Conservation (phyloP, 2,797 vertebrate genomes). For the Vireo griseus region DNA sequence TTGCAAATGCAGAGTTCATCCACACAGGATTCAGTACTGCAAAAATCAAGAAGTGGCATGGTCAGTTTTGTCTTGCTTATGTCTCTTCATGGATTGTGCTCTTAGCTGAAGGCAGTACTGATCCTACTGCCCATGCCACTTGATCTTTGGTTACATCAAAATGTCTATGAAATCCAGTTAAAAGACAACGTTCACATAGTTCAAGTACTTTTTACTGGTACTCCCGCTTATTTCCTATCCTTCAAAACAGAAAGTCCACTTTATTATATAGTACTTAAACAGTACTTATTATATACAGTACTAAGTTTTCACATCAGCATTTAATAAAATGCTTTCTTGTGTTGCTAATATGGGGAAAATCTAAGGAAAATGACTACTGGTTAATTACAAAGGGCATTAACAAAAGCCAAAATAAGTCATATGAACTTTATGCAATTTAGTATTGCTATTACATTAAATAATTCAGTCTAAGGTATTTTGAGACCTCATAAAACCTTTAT, state of each 20-base stretch:
- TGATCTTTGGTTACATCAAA: background rate
- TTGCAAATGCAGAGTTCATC: background rate
- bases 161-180: background rate
- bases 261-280: background rate
- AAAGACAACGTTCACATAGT: background rate
- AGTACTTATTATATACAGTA: background rate
- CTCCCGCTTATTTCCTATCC: background rate
- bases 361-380: background rate
- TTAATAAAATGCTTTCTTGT: background rate
- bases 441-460: background rate
- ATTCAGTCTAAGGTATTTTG: background rate
- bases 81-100: background rate
- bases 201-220: background rate
- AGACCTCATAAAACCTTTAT: background rate
- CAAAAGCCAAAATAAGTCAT: background rate
- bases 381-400: background rate
- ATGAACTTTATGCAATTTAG: background rate
- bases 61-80: background rate
- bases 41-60: background rate
- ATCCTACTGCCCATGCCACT: background rate
- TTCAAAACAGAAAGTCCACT: background rate
- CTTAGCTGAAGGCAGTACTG: background rate
- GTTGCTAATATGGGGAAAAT: background rate
- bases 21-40: background rate
- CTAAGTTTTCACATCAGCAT: background rate